Base-by-base conservation (phyloP, 2,888 invertebrate species). In the Pachliopta kotzebuea region DNA sequence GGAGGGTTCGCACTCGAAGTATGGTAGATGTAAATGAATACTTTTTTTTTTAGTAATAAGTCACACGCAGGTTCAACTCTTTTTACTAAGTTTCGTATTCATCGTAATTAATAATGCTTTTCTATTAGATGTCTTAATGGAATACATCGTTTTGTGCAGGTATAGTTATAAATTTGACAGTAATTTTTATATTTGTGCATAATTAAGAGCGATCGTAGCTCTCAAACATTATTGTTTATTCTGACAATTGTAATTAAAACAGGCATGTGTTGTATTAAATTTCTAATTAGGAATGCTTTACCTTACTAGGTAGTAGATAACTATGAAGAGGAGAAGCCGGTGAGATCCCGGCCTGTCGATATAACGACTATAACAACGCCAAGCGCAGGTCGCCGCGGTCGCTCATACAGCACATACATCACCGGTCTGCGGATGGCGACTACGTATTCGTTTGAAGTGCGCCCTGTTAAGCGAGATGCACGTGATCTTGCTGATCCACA, bases 371-470 rank as follows among this genome's bases (percentile, higher is more conserved):
- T 76, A 24, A 76, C 76, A 18, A 72, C 76, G 20, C 67, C 76
- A 4, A 63, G 72, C 4, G 73, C 71, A 8, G 70, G 63, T 2
- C 77, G 82, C 20, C 84, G 83, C 62, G 85, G 85, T 29, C 86
- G 87, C 21, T 72, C 76, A 4, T 95, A 93, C 79, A 90, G 92
- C 45, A 91, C 94, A 0, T 93, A 94, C 59, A 93, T 96, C 66
- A 93, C 93, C 29, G 96, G 96, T 60, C 90, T 96, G 61, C 92
- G 96, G 65, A 96, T 96, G 96, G 95, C 96, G 59, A 96, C 96
- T 57, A 95, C 95, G 52, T 96, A 96, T 79, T 95, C 96, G 58
- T 95, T 96, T 78, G 95, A 96, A 86, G 95, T 96, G 37, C 93
- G 94, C 58, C 93, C 95, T 0, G 86, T 93, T 45, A 87, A 90